phyloP scores from a whole-genome alignment of 2,888 invertebrate species.

The Acleris literana region DNA sequence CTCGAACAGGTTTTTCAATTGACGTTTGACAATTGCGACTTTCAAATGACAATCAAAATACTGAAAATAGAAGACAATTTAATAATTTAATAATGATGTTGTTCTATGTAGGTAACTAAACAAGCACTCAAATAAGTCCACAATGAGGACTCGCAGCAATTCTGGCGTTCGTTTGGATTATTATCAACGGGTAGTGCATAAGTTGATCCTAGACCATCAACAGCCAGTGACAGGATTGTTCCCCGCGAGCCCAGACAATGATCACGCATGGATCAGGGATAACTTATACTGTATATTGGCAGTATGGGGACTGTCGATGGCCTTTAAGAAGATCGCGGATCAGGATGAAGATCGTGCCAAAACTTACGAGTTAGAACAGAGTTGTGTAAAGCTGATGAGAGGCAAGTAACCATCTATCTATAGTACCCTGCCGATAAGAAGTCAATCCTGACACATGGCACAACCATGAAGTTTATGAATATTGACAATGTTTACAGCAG shows the following conservation, averaged over 20 bases:
- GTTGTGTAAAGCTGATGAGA: constrained; percentile 94
- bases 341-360: constrained; percentile 99
- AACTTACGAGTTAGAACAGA: constrained; percentile 98
- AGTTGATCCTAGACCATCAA: constrained; percentile 96
- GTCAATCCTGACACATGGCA: no score
- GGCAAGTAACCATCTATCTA: constrained; percentile 69
- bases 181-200: constrained; percentile 96
- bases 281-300: constrained; percentile 98
- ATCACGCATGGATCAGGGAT: constrained; percentile 99
- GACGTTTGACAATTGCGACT: constrained; percentile 59
- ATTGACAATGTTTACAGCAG: no score
- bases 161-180: constrained; percentile 97
- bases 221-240: constrained; percentile 99
- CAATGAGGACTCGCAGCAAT: constrained; percentile 94
- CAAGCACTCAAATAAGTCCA: constrained; percentile 38
- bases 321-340: constrained; percentile 99
- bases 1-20: constrained; percentile 32
- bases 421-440: no score
- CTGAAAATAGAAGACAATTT: constrained; percentile 12
- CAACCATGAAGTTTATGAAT: no score
- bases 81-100: constrained; percentile 34
- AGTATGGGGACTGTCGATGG: constrained; percentile 99
- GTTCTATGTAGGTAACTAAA: constrained; percentile 5
- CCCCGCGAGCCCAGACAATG: constrained; percentile 92
- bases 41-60: constrained; percentile 66